These are phyloP conservation scores for Pristionchus fissidentatus DNA, from an alignment of 2,888 invertebrate genomes.

Conservation along the genomic window DNA sequence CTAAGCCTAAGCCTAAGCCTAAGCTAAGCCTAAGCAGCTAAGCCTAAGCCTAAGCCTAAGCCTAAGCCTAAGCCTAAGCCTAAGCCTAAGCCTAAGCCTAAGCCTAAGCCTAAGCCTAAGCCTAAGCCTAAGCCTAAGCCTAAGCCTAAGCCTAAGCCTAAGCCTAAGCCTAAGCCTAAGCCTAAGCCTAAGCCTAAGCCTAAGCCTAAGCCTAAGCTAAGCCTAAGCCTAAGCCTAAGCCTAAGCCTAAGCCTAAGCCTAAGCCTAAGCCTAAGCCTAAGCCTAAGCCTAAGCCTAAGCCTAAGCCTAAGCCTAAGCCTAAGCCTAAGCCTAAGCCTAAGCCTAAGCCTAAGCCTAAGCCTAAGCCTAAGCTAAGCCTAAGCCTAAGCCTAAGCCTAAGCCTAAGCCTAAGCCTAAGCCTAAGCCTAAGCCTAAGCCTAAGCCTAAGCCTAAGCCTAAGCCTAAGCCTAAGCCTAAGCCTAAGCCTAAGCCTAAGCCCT, in stretches of 20 bases:
- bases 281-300: slow-evolving; percentile 30
- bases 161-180: slow-evolving; percentile 26
- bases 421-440: slow-evolving; percentile 31
- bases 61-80: slow-evolving; percentile 22
- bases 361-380: slow-evolving; percentile 31
- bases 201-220: slow-evolving; percentile 31
- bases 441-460: slow-evolving; percentile 31
- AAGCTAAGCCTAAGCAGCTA: too few species aligned
- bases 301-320: slow-evolving; percentile 31
- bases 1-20: slow-evolving; percentile 31
- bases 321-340: slow-evolving; percentile 30
- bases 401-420: slow-evolving; percentile 31
- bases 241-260: slow-evolving; percentile 25
- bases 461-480: slow-evolving; percentile 30
- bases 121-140: slow-evolving; percentile 30
- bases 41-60: slow-evolving; percentile 30
- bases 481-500: slow-evolving; percentile 31
- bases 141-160: slow-evolving; percentile 28
- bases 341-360: slow-evolving; percentile 31
- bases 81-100: slow-evolving; percentile 19
- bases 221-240: slow-evolving; percentile 31
- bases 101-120: slow-evolving; percentile 31
- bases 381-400: slow-evolving; percentile 31
- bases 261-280: slow-evolving; percentile 27
- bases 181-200: slow-evolving; percentile 27